phyloP scores from a whole-genome alignment of 2,113 vertebrate genomes.

The Picathartes gymnocephalus region DNA sequence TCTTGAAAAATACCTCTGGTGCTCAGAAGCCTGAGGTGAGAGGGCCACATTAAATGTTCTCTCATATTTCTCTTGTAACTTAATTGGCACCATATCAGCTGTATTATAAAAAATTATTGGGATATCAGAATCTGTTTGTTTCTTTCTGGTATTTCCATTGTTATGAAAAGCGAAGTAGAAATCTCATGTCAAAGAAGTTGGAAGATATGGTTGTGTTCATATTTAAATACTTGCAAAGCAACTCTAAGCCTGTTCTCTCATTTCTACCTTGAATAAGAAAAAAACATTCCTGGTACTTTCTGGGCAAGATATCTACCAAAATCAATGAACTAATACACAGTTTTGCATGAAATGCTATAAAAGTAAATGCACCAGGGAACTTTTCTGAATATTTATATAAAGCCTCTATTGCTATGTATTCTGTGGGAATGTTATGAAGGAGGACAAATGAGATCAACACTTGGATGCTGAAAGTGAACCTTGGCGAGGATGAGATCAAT shows the following conservation, averaged over 20 bases:
- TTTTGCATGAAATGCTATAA: neutral
- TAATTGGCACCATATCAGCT: neutral
- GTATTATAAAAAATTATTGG: neutral
- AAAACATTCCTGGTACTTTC: neutral
- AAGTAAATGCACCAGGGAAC: neutral
- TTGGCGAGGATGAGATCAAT: neutral
- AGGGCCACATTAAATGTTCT: neutral
- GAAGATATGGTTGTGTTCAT: neutral
- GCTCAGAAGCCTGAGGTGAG: neutral
- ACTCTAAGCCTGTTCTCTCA: neutral
- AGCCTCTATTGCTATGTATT: neutral
- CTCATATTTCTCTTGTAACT: neutral
- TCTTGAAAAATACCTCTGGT: neutral
- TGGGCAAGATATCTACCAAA: neutral
- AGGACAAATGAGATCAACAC: neutral
- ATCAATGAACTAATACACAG: neutral
- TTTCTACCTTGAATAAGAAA: neutral
- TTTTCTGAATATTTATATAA: neutral
- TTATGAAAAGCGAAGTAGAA: neutral
- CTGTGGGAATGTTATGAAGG: neutral
- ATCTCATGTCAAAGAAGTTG: neutral
- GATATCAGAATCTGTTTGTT: neutral
- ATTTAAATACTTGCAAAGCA: neutral
- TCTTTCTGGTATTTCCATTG: neutral
- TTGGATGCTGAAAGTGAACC: neutral